These are phyloP conservation scores for Grapholita molesta DNA, from an alignment of 1,140 invertebrate genomes.

Conservation along the genomic window DNA sequence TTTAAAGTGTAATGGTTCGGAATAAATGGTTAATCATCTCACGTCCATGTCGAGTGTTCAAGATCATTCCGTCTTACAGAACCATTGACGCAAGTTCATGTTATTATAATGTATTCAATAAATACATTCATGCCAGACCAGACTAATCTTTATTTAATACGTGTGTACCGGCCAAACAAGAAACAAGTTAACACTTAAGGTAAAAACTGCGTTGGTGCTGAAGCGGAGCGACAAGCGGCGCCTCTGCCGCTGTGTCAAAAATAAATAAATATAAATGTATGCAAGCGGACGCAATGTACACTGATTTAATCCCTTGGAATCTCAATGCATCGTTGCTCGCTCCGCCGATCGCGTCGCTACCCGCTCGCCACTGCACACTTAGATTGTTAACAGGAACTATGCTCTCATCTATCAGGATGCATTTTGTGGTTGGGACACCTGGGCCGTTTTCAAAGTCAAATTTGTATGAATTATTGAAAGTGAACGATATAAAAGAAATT, in stretches of 20 bases:
- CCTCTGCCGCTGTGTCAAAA: no score
- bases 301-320: no score
- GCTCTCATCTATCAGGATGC: neutral
- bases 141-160: slow-evolving; percentile 14
- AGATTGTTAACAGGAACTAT: slow-evolving; percentile 26
- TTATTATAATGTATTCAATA: slow-evolving; percentile 48
- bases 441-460: slow-evolving; percentile 56
- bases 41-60: slow-evolving; percentile 8
- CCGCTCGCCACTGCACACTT: no score
- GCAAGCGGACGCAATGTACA: no score
- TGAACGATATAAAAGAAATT: slow-evolving; percentile 18
- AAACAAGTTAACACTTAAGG: slow-evolving; percentile 44
- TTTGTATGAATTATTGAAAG: slow-evolving; percentile 28
- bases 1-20: slow-evolving; percentile 12
- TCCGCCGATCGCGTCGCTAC: no score
- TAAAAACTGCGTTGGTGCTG: no score
- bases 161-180: neutral
- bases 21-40: slow-evolving; percentile 16
- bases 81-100: slow-evolving; percentile 42
- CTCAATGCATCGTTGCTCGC: no score
- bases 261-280: no score
- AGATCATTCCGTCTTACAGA: slow-evolving; percentile 8
- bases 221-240: no score
- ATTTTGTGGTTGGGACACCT: neutral
- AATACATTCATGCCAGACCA: slow-evolving; percentile 25